Conservation (phyloP, 2,888 invertebrate genomes). For the Onchidella celtica region DNA sequence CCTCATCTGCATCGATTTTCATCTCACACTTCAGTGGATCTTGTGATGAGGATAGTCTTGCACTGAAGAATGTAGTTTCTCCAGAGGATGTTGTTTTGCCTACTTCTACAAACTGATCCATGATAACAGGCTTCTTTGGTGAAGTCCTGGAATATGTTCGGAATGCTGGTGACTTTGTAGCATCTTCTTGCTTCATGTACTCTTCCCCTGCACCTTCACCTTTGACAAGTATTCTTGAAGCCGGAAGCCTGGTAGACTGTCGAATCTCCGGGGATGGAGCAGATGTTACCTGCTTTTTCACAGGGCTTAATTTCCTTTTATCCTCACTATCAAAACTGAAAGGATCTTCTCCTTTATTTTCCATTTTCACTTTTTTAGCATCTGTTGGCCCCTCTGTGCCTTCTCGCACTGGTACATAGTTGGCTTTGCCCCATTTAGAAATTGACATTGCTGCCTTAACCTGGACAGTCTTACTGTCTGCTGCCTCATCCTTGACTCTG, state of each 20-base stretch:
- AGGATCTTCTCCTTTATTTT: constrained; percentile 63
- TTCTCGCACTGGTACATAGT: constrained; percentile 68
- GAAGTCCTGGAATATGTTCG: constrained; percentile 23
- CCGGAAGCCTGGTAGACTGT: constrained; percentile 45
- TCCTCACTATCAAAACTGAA: constrained; percentile 73
- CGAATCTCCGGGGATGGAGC: constrained; percentile 30
- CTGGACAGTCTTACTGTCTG: constrained; percentile 55
- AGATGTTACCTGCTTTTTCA: constrained; percentile 50
- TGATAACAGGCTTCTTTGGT: constrained; percentile 18
- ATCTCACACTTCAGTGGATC: not conserved
- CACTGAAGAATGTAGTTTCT: not conserved
- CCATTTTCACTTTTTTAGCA: constrained; percentile 41
- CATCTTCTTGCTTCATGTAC: constrained; percentile 8
- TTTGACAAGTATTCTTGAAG: constrained; percentile 51
- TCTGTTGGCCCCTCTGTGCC: constrained; percentile 42
- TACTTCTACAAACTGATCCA: constrained; percentile 50
- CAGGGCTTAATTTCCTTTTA: constrained; percentile 59
- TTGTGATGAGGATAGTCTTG: not conserved
- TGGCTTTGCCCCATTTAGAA: constrained; percentile 74
- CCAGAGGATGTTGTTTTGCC: constrained; percentile 45
- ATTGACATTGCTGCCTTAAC: constrained; percentile 60
- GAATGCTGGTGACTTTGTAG: constrained; percentile 17
- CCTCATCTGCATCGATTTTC: constrained; percentile 6
- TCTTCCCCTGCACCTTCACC: constrained; percentile 9
- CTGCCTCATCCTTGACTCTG: constrained; percentile 70